Base-by-base conservation (phyloP, 2,888 invertebrate species). In the Homarus gammarus region DNA sequence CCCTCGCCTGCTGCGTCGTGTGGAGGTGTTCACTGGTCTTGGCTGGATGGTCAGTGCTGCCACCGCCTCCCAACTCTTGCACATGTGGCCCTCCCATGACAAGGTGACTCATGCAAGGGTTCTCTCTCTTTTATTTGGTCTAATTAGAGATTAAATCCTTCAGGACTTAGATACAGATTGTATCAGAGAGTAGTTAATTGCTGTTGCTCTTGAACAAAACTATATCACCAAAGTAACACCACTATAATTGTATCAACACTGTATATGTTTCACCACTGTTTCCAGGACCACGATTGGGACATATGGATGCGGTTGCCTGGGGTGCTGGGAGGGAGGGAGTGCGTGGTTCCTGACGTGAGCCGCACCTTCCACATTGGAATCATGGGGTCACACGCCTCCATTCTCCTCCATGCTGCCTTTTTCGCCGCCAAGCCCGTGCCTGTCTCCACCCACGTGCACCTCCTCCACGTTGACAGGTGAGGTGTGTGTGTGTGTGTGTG, bases 1-100 rank as follows among this genome's bases (percentile, higher is more conserved):
- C 27, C 79, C 84, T 0, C 44, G 31, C 27, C 56, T 78, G 27
- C 78, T 91, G 75, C 87, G 90, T 18, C 75, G 91, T 2, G 89
- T 92, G 27, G 92, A 91, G 72, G 89, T 88, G 15, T 68, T 91
- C 51, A 89, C 92, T 94, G 91, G 87, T 10, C 77, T 88, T 8
- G 87, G 87, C 10, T 88, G 87, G 87, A 88, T 88, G 87, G 36
- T 83, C 5, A 27, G 64, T 8, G 64, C 83, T 18, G 27, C 18
- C 36, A 75, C 78, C n/a, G 77, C 73, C 10, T 31, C 31, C 15
- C 49, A 82, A n/a, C 83, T 88, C 1, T 49, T 88, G 15, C 10
- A 8, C 12, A 68, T 31, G n/a, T 88, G 87, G 87, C 82, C 44
- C 1, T 49, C 83, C 27, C 68, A 12, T 2, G 22, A 12, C 18